Evolutionary conservation across 2,113 vertebrate genomes (phyloP).

Genomic region (Ahaetulla prasina): DNA sequence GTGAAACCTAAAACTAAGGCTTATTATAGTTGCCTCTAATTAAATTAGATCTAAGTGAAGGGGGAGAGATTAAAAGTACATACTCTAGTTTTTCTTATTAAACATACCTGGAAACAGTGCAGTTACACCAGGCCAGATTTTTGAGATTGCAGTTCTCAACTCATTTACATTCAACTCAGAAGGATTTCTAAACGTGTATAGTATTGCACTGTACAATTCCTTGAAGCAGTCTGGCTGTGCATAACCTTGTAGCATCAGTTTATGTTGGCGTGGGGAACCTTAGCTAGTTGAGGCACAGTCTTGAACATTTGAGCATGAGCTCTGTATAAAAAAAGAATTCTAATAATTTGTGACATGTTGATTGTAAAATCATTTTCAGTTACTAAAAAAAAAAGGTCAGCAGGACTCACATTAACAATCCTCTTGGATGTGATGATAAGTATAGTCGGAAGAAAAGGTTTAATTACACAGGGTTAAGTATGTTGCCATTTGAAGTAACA

Average conservation of each 20-base stretch:
- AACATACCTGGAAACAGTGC: background rate
- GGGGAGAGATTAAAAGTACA: background rate
- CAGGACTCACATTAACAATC: conserved; percentile 56
- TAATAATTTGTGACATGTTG: conserved; percentile 63
- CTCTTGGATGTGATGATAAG: conserved; percentile 59
- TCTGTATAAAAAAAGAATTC: conserved; percentile 53
- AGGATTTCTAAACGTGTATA: background rate
- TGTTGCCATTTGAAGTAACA: conserved; percentile 69
- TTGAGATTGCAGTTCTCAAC: background rate
- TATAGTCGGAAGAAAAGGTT: conserved; percentile 66
- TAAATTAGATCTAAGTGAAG: background rate
- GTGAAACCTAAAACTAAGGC: background rate
- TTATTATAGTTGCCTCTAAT: background rate
- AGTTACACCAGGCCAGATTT: background rate
- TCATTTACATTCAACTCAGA: background rate
- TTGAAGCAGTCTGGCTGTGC: background rate
- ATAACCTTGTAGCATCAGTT: conserved; percentile 5
- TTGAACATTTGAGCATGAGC: conserved; percentile 53
- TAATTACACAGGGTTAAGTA: conserved; percentile 77
- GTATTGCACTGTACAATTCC: background rate
- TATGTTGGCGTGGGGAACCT: background rate
- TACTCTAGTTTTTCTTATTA: background rate
- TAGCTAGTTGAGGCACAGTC: conserved; percentile 53
- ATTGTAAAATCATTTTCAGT: conserved; percentile 64
- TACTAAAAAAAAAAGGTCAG: conserved; percentile 57